Evolutionary conservation across 2,888 invertebrate species (phyloP).

Genomic region (Cheilosia variabilis): DNA sequence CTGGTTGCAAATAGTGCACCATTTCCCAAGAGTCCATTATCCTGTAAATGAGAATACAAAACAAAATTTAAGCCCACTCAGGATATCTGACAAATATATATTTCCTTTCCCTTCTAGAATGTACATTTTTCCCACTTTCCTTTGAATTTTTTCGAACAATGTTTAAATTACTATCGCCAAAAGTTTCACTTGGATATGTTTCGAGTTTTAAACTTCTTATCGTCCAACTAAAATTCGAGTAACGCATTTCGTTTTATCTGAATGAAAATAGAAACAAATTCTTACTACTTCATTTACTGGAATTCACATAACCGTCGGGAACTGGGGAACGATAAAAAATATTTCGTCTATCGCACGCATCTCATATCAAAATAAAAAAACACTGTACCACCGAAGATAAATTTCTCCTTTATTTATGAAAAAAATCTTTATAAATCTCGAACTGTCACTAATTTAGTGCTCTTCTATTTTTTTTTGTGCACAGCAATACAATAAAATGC

Average conservation of each 20-base stretch:
- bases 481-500: constrained; percentile 2
- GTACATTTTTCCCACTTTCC: too few species aligned
- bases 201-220: background rate
- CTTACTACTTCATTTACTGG: background rate
- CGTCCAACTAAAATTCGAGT: background rate
- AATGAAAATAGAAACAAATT: background rate
- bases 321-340: constrained; percentile 1
- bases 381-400: background rate
- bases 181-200: background rate
- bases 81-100: too few species aligned
- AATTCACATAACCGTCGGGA: background rate
- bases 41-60: too few species aligned
- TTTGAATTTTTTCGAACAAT: background rate
- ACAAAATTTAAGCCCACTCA: too few species aligned
- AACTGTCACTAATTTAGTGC: constrained; percentile 1
- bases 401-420: background rate
- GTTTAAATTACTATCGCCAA: background rate
- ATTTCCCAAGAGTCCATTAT: too few species aligned
- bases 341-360: background rate
- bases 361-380: background rate
- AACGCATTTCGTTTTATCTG: background rate
- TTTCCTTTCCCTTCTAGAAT: too few species aligned
- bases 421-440: background rate
- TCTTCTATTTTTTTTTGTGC: background rate
- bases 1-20: too few species aligned